Evolutionary conservation across 23 tunicate genomes (phyloP).

Genomic region (Botrylloides violaceus): DNA sequence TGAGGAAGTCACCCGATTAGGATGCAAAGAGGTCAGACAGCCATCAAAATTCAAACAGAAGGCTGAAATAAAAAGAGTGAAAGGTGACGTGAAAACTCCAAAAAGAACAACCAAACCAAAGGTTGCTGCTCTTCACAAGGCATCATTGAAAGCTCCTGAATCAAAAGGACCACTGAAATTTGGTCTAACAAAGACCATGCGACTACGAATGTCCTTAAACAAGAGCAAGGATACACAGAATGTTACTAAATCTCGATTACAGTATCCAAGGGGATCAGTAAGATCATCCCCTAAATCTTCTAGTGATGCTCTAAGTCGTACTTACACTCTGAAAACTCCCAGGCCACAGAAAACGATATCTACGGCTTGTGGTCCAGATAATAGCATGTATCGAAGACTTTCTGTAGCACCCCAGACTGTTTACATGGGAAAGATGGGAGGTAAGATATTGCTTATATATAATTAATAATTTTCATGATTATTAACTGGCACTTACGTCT

Average conservation of each 20-base stretch:
- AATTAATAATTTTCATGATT: too few relatives aligned
- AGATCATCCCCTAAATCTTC: neutral
- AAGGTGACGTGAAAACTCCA: neutral
- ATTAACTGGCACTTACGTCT: too few relatives aligned
- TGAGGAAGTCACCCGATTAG: constrained; percentile 16
- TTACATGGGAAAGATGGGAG: constrained; percentile 17
- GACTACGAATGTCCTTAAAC: constrained; percentile 11
- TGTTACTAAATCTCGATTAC: neutral
- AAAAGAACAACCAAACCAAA: neutral
- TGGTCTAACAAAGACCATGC: constrained; percentile 25
- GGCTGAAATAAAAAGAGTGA: neutral
- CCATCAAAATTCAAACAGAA: neutral
- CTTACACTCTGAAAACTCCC: neutral
- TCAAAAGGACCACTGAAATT: constrained; percentile 15
- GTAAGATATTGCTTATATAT: too few relatives aligned
- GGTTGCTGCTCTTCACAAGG: neutral
- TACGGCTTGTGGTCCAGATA: constrained; percentile 19
- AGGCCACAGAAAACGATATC: neutral
- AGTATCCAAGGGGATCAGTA: neutral
- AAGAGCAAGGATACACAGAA: neutral
- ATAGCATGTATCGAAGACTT: constrained; percentile 22
- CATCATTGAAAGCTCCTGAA: neutral
- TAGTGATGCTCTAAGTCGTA: constrained; percentile 2
- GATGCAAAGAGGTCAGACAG: neutral
- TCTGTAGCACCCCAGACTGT: constrained; percentile 18